Percentiles rank a stretch among this genome's conserved stretches.
phyloP scores from a whole-genome alignment of 2,888 invertebrate species.

The Amiota minor region DNA sequence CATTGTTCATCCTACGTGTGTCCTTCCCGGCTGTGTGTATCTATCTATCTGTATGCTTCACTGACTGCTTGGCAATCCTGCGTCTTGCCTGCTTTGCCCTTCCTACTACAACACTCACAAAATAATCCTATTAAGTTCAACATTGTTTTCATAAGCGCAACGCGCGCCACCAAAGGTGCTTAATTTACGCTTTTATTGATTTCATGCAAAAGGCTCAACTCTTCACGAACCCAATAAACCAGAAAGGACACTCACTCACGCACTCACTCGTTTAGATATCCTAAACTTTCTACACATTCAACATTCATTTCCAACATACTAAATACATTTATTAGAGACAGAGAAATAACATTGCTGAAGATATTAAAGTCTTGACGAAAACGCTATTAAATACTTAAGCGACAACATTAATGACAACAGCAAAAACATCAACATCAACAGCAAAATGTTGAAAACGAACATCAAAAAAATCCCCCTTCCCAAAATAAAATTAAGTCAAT shows the following conservation, averaged over 20 bases:
- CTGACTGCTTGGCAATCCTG: constrained; percentile 11
- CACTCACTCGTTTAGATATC: constrained; percentile 21
- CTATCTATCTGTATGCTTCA: neutral
- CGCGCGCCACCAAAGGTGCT: constrained; percentile 52
- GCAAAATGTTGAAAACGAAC: constrained; percentile 39
- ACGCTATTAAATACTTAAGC: constrained; percentile 68
- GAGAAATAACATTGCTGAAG: constrained; percentile 52
- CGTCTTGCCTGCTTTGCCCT: constrained; percentile 14
- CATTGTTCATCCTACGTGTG: neutral
- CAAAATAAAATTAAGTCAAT: constrained; percentile 33
- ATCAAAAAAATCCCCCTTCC: constrained; percentile 32
- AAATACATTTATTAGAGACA: constrained; percentile 31
- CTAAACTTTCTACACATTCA: constrained; percentile 28
- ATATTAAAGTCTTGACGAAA: constrained; percentile 68
- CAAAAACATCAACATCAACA: constrained; percentile 42
- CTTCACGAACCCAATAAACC: constrained; percentile 7
- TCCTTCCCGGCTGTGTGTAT: neutral
- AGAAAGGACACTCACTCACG: constrained; percentile 26
- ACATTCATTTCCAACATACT: neutral
- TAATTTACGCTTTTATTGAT: constrained; percentile 66
- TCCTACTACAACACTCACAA: constrained; percentile 39
- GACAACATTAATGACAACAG: constrained; percentile 64
- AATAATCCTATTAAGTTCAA: constrained; percentile 66
- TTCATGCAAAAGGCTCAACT: constrained; percentile 38
- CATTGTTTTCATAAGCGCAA: constrained; percentile 46